phyloP scores from a whole-genome alignment of 2,888 invertebrate species.

The Nemotelus pantherinus region DNA sequence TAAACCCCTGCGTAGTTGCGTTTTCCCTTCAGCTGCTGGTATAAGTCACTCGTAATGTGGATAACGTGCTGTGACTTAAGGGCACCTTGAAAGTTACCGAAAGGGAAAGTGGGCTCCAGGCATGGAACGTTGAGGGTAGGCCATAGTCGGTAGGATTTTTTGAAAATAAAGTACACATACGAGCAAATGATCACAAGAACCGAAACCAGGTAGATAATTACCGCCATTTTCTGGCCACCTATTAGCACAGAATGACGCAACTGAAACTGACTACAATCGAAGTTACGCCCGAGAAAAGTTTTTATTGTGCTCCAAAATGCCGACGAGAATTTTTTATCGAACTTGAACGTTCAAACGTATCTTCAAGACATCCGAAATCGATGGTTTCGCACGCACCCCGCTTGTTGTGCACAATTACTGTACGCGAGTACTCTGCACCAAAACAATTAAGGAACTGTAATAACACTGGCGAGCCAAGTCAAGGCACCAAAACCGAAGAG shows the following conservation, averaged over 20 bases:
- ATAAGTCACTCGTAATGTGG: slow-evolving; percentile 37
- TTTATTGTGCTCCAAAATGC: background rate
- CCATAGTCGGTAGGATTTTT: slow-evolving; percentile 35
- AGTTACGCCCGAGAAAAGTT: background rate
- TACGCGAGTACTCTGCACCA: background rate
- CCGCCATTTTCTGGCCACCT: slow-evolving; percentile 19
- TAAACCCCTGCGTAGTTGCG: slow-evolving; percentile 48
- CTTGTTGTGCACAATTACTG: background rate
- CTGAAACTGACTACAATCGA: background rate
- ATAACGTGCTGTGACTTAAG: slow-evolving; percentile 42
- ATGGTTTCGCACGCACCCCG: too few species aligned
- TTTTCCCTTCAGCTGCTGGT: slow-evolving; percentile 48
- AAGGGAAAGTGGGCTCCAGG: slow-evolving; percentile 48
- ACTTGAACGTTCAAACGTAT: background rate
- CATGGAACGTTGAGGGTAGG: slow-evolving; percentile 45
- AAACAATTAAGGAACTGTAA: background rate
- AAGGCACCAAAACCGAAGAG: background rate
- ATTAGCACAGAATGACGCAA: slow-evolving; percentile 5
- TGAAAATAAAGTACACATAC: slow-evolving; percentile 31
- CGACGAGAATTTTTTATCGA: background rate
- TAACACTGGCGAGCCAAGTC: background rate
- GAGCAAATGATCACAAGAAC: background rate
- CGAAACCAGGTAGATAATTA: slow-evolving; percentile 29
- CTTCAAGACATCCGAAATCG: background rate
- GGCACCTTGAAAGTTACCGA: slow-evolving; percentile 46